A percentile compares a stretch with the other conserved stretches of the same genome.
phyloP scores from a whole-genome alignment of 2,888 invertebrate genomes.

The Leucania comma region DNA sequence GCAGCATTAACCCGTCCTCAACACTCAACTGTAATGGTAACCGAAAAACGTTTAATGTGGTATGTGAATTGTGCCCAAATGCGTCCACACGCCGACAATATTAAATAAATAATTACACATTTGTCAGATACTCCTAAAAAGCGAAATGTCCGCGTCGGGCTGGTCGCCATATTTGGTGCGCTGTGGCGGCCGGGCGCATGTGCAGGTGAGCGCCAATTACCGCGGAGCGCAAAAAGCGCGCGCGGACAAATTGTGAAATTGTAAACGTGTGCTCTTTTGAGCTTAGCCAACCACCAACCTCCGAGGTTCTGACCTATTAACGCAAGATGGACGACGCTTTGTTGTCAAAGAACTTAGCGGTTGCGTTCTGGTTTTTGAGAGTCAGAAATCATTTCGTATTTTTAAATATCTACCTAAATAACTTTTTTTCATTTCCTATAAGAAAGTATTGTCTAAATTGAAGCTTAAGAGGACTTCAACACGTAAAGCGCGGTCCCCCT shows the following conservation, averaged over 20 bases:
- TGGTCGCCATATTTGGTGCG: slow-evolving; percentile 85
- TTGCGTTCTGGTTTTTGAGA: slow-evolving; percentile 13
- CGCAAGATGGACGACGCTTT: slow-evolving; percentile 58
- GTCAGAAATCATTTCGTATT: slow-evolving; percentile 16
- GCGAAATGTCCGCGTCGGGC: slow-evolving; percentile 81
- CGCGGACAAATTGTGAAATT: slow-evolving; percentile 90
- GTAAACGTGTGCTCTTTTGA: slow-evolving; percentile 73
- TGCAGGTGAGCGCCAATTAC: slow-evolving; percentile 89
- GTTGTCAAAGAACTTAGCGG: slow-evolving; percentile 37
- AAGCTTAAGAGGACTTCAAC: too few species aligned
- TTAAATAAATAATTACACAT: slow-evolving; percentile 91
- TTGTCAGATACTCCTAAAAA: slow-evolving; percentile 90
- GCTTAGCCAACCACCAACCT: slow-evolving; percentile 67
- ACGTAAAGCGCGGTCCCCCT: too few species aligned
- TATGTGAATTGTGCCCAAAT: slow-evolving; percentile 89
- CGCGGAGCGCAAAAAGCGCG: slow-evolving; percentile 84
- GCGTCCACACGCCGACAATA: slow-evolving; percentile 79
- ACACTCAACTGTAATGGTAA: slow-evolving; percentile 75
- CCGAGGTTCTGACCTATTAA: slow-evolving; percentile 64
- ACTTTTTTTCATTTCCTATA: not conserved
- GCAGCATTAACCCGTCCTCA: slow-evolving; percentile 71
- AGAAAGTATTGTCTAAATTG: not conserved
- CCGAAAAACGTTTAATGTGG: slow-evolving; percentile 80
- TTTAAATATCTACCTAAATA: not conserved
- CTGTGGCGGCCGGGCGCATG: slow-evolving; percentile 74